Percentiles rank a stretch among this genome's conserved stretches.
These are phyloP conservation scores for Podarcis lilfordi DNA, from an alignment of 2,797 vertebrate genomes.

Conservation along the genomic window DNA sequence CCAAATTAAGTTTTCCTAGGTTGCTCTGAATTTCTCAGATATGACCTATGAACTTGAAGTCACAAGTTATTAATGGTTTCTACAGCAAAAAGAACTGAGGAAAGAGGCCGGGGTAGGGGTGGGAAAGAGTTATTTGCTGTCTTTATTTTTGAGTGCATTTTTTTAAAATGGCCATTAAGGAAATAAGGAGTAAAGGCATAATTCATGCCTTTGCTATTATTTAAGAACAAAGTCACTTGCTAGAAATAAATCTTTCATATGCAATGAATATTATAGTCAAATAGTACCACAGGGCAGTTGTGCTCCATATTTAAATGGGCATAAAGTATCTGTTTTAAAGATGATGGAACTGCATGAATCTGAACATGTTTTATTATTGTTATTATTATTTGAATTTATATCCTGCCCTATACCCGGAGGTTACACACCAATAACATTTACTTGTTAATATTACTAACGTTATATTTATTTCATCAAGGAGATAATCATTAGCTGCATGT, in stretches of 20 bases:
- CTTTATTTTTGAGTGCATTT: not conserved
- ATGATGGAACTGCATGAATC: not conserved
- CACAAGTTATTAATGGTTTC: not conserved
- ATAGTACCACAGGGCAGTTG: not conserved
- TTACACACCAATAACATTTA: not conserved
- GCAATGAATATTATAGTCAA: not conserved
- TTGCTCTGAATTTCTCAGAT: slow-evolving; percentile 28
- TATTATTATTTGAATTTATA: no score
- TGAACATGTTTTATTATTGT: not conserved
- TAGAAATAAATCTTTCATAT: not conserved
- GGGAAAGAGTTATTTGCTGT: not conserved
- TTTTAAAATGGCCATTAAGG: not conserved
- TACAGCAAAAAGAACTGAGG: not conserved
- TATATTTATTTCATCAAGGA: not conserved
- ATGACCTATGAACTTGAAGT: slow-evolving; percentile 20
- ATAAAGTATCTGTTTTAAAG: not conserved
- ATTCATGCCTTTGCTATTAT: not conserved
- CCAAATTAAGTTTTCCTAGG: slow-evolving; percentile 6
- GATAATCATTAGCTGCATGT: not conserved
- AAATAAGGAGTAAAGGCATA: not conserved
- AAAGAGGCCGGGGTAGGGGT: not conserved
- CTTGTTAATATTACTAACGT: not conserved
- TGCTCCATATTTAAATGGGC: not conserved
- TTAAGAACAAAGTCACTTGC: not conserved
- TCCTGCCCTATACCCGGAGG: not conserved